Base-by-base conservation (phyloP, 2,888 invertebrate genomes). In the Camponotus fellah region DNA sequence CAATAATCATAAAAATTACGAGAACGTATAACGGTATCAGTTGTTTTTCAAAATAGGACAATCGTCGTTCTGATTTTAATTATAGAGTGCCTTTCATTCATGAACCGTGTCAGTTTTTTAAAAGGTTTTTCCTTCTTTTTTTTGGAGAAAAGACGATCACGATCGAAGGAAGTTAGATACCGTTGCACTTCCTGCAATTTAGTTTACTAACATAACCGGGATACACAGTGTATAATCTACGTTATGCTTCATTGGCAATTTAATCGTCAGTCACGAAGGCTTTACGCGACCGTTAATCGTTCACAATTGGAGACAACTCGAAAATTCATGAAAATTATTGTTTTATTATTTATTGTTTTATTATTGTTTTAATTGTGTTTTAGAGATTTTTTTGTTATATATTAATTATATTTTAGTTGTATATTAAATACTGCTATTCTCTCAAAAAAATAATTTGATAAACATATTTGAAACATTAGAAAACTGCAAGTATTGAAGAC, bases 171-270 rank as follows among this genome's bases (percentile, higher is more conserved):
- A 88, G 83, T 58, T 82, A 56, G 82, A 82, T 83, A 82, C 84
- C 86, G 75, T 83, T 85, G 83, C 49, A 68, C 86, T 85, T 85
- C 85, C 85, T 83, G 88, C 62, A 88, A 88, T 88, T 86, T 86
- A 71, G 49, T 65, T 37, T 58, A 40, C 79, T 71, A 80, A 65
- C 40, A 56, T 62, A 9, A 32, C 49, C n/a, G 34, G 26, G 71
- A 56, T 62, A 68, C 49, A 79, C 32, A 40, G 64, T 43, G 60
- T 46, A 49, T 49, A 64, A 66, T 34, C 72, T 56, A 68, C 14
- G 56, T 53, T 53, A 37, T 53, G 53, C 76, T 71, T 84, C 76
- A 82, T 84, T 64, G 84, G 72, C 68, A 56, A 71, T 80, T 71
- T 71, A 74, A 80, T 80, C 60, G 60, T 17, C 34, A 26, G 21